Evolutionary conservation across 2,797 vertebrate genomes (phyloP), one percentile per base, ranked within the genome.

Genomic region (Antennarius maculatus): DNA sequence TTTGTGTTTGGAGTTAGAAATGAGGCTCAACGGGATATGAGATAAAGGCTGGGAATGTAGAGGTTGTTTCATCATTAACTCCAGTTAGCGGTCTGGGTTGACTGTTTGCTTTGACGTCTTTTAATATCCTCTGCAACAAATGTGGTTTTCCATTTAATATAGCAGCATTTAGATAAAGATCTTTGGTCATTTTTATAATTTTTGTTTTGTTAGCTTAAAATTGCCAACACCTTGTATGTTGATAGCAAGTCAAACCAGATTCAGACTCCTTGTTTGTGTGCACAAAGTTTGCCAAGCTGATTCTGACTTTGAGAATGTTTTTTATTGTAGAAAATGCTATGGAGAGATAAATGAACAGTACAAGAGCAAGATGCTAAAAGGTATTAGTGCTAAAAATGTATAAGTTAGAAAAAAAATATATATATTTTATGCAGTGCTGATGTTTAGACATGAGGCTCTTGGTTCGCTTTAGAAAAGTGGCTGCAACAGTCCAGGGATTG

Each of bases 31-130:
- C 7, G 1, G 64, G 70, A 69, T 34, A 34, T 34, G 31, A 34
- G 59, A 77, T 76, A 67, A 78, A 76, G 52, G 61, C 68, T 61
- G 58, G 18, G 53, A 75, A 71, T 73, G 66, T 60, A 29, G 51
- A 75, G 55, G 54, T 79, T 66, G 57, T 81, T 81, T 68, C 66
- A 76, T 85, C 76, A 81, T 80, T 69, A 71, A 54, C 64, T 76
- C 18, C 60, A 54, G 68, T 80, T 75, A 64, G 37, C 60, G 56
- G 66, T 45, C 41, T 76, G 66, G 69, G 56, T 76, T 67, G 2
- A 27, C 62, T 67, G 45, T 43, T 41, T 10, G 29, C 23, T 2
- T 23, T 23, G 23, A 23, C 2, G 23, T 23, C 23, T 23, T 23
- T 23, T 23, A 23, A 23, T 23, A 23, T 23, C 23, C 23, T 23